phyloP scores from a whole-genome alignment of 2,113 vertebrate genomes.

The Atrichornis clamosus region DNA sequence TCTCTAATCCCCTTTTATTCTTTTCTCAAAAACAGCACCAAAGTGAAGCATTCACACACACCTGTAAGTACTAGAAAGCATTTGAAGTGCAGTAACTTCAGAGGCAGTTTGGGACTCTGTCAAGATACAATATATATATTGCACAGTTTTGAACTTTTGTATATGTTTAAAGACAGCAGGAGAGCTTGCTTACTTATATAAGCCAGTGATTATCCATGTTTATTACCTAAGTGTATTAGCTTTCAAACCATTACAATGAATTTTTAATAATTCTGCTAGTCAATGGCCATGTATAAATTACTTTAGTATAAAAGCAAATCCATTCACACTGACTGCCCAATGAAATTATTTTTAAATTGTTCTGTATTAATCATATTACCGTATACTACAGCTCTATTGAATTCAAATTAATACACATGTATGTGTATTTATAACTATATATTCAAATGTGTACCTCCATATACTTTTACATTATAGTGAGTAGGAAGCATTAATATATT shows the following conservation, averaged over 20 bases:
- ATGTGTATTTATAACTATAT: neutral
- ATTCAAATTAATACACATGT: neutral
- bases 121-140: neutral
- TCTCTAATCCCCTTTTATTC: neutral
- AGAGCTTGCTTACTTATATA: neutral
- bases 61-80: constrained; percentile 40
- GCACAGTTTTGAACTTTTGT: neutral
- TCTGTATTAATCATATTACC: neutral
- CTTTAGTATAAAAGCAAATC: neutral
- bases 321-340: neutral
- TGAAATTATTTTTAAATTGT: neutral
- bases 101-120: neutral
- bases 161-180: neutral
- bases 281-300: neutral
- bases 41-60: constrained; percentile 4
- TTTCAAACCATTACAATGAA: neutral
- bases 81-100: neutral
- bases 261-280: neutral
- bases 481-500: neutral
- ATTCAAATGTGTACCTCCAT: neutral
- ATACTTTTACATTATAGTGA: neutral
- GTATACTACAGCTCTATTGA: neutral
- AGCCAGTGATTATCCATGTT: neutral
- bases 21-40: neutral
- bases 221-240: neutral